These are phyloP conservation scores for Sylvicapra grimmia DNA, from an alignment of 2,113 vertebrate genomes.

Conservation along the genomic window DNA sequence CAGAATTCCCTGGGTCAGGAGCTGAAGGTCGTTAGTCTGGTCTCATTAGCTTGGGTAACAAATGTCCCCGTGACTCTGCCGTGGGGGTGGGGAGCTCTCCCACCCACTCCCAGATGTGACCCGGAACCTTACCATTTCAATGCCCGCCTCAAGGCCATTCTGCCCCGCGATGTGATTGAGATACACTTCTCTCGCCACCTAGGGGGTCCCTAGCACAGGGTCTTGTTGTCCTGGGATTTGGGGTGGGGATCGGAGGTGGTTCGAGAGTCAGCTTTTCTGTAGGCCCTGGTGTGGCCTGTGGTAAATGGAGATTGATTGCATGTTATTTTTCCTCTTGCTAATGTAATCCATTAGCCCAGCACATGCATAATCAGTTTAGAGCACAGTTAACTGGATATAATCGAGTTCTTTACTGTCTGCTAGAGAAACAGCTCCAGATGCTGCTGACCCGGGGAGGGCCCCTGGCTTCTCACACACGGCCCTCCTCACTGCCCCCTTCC, in stretches of 20 bases:
- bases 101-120: not conserved
- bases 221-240: not conserved
- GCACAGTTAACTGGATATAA: constrained; percentile 99
- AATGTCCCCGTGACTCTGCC: not conserved
- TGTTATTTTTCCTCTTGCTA: constrained; percentile 99
- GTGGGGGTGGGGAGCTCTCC: not conserved
- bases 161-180: not conserved
- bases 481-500: not conserved
- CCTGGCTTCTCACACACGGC: constrained; percentile 70
- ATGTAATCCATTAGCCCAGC: constrained; percentile 99
- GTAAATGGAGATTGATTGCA: constrained; percentile 99
- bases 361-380: constrained; percentile 99
- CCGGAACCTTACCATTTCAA: not conserved
- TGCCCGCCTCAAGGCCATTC: not conserved
- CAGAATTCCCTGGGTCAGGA: not conserved
- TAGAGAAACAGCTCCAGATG: constrained; percentile 98
- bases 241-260: constrained; percentile 68
- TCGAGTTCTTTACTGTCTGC: constrained; percentile 99
- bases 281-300: constrained; percentile 91
- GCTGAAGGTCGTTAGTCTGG: not conserved
- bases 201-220: not conserved
- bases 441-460: constrained; percentile 75
- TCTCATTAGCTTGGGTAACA: not conserved
- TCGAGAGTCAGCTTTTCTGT: constrained; percentile 88
- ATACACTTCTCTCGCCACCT: not conserved